Base-by-base conservation (phyloP, 1,140 invertebrate species). In the Achatina immaculata region DNA sequence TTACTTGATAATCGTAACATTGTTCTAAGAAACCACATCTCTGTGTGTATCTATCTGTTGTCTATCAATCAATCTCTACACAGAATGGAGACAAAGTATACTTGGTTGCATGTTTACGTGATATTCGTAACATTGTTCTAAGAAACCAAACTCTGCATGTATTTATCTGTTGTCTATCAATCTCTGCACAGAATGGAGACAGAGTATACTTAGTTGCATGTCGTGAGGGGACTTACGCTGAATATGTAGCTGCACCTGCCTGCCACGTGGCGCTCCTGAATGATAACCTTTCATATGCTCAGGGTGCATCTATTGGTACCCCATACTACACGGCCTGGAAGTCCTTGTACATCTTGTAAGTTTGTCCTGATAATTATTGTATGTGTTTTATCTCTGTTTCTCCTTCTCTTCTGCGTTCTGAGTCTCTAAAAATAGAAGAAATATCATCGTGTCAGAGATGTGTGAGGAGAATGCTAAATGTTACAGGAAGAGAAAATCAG, bases 311-410 rank as follows among this genome's bases (percentile, higher is more conserved):
- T 24, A 78, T 94, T 38, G 93, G 93, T 40, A 88, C 94, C 31
- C 93, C 94, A 0, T 94, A 94, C 87, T 93, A 93, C 85, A 93
- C 94, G 21, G 93, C 93, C 0, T 93, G 92, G 81, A 88, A 92
- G 85, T 93, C 92, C 4, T 81, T 93, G 0, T 84, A 75, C 34
- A 45, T 71, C 7, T 55, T 34, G 55, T 80, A 28, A 24, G 36
- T 38, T 0, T 9, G 7, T n/a, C n/a, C n/a, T n/a, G n/a, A 0
- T 73, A 19, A 38, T 36, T 3, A 36, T 9, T 4, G 40, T 48
- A 73, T 55, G 42, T 21, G 55, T 58, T 11, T 38, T 14, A 31
- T 19, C 75, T 28, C 31, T 76, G 2, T 80, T 43, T 43, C 62
- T 14, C 51, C n/a, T 55, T n/a, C n/a, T 16, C 14, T 16, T 16